Base-by-base conservation (phyloP, 2,113 vertebrate genomes). In the Trachemys scripta region DNA sequence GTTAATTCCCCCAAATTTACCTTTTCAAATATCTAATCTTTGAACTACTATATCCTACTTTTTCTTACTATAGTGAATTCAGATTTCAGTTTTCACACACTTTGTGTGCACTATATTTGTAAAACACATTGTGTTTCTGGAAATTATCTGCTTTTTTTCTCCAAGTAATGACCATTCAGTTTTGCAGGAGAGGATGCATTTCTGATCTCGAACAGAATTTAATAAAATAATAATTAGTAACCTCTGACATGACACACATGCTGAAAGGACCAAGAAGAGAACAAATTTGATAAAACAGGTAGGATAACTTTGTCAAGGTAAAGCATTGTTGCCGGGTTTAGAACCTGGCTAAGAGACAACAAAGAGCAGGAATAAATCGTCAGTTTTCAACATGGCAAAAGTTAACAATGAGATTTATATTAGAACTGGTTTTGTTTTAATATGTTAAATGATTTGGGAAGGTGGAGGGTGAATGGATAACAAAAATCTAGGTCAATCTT, bases 161-260 rank as follows among this genome's bases (percentile, higher is more conserved):
- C 29, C 0, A 0, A 53, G 79, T 94, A 85, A 54, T 8, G 81
- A 49, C 92, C 83, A 95, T 54, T 96, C 94, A 89, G 76, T 97
- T 96, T 95, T 92, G 83, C 84, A 97, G 92, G 95, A 95, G 84
- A 95, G 97, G 95, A 93, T 88, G 9, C 1, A 65, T 97, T 96
- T 97, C 84, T 95, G 95, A 97, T 95, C 95, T 78, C 85, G 96
- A 97, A 97, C 92, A 90, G 78, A 95, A 96, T 97, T 97, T 96
- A 47, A 94, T 94, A 96, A 97, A 98, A 97, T 96, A 93, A 29
- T 95, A 78, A 97, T 97, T 96, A 82, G 92, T 97, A 96, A 96
- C 93, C 82, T 86, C 38, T 85, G 35, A 69, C 96, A 89, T 95
- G 96, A 96, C 90, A 91, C 95, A 89, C 95, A 93, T 96, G 59